Conservation (phyloP, 2,797 vertebrate species). For the Arrhamphus sclerolepis region DNA sequence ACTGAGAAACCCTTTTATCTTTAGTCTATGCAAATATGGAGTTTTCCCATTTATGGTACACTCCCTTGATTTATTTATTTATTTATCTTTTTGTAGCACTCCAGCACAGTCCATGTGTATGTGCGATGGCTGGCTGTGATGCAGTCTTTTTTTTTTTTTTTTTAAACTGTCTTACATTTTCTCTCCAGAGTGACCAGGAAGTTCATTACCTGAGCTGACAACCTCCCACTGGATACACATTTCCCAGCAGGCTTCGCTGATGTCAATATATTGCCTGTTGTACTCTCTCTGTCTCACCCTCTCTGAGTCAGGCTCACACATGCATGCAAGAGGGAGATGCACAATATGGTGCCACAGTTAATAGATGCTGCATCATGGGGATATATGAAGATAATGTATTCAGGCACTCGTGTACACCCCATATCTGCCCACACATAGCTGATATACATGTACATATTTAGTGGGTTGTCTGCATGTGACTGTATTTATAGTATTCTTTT, state of each 20-base stretch:
- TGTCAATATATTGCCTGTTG: slow-evolving; percentile 34
- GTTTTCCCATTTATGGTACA: slow-evolving; percentile 34
- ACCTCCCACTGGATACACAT: slow-evolving; percentile 43
- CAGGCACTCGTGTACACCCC: slow-evolving; percentile 8
- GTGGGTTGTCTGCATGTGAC: neutral
- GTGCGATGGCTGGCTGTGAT: slow-evolving; percentile 22
- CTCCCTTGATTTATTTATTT: neutral
- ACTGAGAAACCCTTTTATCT: slow-evolving; percentile 39
- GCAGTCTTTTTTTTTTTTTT: too few relatives aligned
- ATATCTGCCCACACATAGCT: slow-evolving; percentile 9
- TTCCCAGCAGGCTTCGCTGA: slow-evolving; percentile 58
- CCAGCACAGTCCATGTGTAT: neutral
- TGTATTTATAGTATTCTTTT: neutral
- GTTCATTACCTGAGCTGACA: slow-evolving; percentile 64
- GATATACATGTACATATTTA: slow-evolving; percentile 15
- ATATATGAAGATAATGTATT: slow-evolving; percentile 24
- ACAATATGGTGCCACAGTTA: neutral
- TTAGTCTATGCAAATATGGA: slow-evolving; percentile 30
- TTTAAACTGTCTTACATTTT: slow-evolving; percentile 61
- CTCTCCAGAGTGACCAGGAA: slow-evolving; percentile 57
- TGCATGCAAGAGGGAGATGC: neutral
- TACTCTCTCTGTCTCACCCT: slow-evolving; percentile 22
- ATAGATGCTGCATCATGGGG: slow-evolving; percentile 6
- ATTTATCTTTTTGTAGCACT: neutral
- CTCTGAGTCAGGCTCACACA: slow-evolving; percentile 13